A percentile compares a stretch with the other conserved stretches of the same genome.
Evolutionary conservation across 2,888 invertebrate genomes (phyloP).

Genomic region (Epinotia demarniana): DNA sequence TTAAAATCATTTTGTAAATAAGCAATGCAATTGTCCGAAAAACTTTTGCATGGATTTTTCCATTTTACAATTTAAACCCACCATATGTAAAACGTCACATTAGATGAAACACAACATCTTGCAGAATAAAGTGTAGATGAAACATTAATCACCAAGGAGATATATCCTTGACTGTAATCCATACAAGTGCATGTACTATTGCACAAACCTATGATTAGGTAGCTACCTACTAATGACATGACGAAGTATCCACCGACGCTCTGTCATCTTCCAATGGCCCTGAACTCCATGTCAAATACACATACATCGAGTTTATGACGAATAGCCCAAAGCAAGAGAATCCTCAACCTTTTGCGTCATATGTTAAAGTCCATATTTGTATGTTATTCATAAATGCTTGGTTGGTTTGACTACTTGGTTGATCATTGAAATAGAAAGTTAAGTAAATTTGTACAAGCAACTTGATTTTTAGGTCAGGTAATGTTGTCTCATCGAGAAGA

Average conservation of each 20-base stretch:
- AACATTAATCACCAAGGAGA: background rate
- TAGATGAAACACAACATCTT: background rate
- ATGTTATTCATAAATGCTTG: background rate
- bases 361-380: background rate
- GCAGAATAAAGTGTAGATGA: background rate
- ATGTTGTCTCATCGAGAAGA: background rate
- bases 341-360: background rate
- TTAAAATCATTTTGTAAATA: too few species aligned
- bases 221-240: constrained; percentile 5
- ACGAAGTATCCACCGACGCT: constrained; percentile 26
- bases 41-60: too few species aligned
- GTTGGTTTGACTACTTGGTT: background rate
- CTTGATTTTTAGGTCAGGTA: background rate
- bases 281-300: constrained; percentile 24
- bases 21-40: too few species aligned
- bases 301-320: background rate
- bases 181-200: background rate
- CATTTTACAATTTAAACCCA: too few species aligned
- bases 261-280: constrained; percentile 24
- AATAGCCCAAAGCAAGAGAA: background rate
- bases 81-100: too few species aligned
- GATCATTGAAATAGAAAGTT: constrained; percentile 18
- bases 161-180: background rate
- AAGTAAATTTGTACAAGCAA: constrained; percentile 10
- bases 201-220: constrained; percentile 29